phyloP scores from a whole-genome alignment of 2,888 invertebrate species.

The Harpagoxenus sublaevis region DNA sequence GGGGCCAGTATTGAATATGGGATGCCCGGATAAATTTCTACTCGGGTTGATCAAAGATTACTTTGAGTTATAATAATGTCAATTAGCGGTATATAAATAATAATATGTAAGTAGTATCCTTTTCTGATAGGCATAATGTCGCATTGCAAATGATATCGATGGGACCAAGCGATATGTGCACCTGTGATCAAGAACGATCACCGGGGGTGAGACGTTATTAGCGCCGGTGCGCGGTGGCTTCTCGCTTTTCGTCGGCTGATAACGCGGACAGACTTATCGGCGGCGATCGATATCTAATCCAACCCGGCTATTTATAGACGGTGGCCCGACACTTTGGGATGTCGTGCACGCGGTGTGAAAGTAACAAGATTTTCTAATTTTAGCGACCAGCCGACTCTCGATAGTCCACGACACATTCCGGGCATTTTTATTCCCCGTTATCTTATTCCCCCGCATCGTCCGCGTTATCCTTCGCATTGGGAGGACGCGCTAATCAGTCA shows the following conservation, averaged over 20 bases:
- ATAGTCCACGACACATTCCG: not conserved
- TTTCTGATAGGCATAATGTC: not conserved
- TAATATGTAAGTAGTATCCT: not conserved
- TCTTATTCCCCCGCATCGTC: conserved; percentile 26
- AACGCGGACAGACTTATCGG: conserved; percentile 47
- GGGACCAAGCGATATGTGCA: not conserved
- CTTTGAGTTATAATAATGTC: not conserved
- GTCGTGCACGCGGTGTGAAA: conserved; percentile 1
- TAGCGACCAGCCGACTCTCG: not conserved
- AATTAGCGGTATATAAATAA: not conserved
- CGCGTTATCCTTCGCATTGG: conserved; percentile 52
- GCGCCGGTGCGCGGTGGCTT: not conserved
- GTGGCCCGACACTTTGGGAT: conserved; percentile 33
- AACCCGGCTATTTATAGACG: conserved; percentile 36
- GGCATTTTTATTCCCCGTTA: not conserved
- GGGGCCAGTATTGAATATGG: no score
- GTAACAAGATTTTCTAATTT: conserved; percentile 36
- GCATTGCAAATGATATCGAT: not conserved
- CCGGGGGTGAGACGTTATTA: conserved; percentile 33
- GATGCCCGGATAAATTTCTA: no score
- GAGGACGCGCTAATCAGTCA: conserved; percentile 36
- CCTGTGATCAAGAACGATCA: conserved; percentile 25
- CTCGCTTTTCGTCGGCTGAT: conserved; percentile 44
- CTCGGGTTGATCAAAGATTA: not conserved
- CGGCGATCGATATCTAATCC: conserved; percentile 53